Base-by-base conservation (phyloP, 1,140 invertebrate species). In the Manduca sexta region DNA sequence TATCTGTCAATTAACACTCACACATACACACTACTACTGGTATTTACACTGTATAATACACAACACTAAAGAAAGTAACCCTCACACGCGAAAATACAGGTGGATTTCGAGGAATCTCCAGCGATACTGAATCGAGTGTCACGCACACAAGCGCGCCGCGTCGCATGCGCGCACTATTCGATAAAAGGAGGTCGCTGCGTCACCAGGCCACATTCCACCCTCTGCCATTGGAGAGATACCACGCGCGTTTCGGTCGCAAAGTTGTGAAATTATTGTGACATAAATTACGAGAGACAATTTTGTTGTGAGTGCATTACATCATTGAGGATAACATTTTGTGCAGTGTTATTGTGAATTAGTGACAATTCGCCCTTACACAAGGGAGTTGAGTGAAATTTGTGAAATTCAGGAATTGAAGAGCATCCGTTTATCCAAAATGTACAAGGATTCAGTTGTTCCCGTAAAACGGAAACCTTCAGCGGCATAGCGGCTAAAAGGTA, bases 241-340 rank as follows among this genome's bases (percentile, higher is more conserved):
- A 76, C 73, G 76, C 42, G 29, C 49, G 56, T 66, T 52, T 17
- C 37, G 42, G 31, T 48, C 46, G 43, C 41, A 43, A 72, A 69
- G 50, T 80, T 69, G 70, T 75, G 76, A 80, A 80, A 84, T 80
- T 62, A 61, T 84, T 84, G 80, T 80, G 78, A 80, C 80, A 84
- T 70, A 79, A 60, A 64, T 66, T 60, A 44, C 51, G 53, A 21
- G 26, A 35, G 45, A 55, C 56, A 49, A 54, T 37, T 56, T 45
- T 14, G 55, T 45, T 45, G 43, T 33, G 56, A 60, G 64, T 62
- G 34, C 51, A 55, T 57, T 34, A 8, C 33, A n/a, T 34, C 21
- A 43, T 43, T 12, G 26, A 40, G 45, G 21, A 34, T 6, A 35
- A 35, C 41, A 50, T 42, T 54, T 49, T 63, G 45, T 63, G 62